Percentiles rank a stretch among this genome's conserved stretches.
Evolutionary conservation across 2,888 invertebrate species (phyloP).

Genomic region (Baronia brevicornis): DNA sequence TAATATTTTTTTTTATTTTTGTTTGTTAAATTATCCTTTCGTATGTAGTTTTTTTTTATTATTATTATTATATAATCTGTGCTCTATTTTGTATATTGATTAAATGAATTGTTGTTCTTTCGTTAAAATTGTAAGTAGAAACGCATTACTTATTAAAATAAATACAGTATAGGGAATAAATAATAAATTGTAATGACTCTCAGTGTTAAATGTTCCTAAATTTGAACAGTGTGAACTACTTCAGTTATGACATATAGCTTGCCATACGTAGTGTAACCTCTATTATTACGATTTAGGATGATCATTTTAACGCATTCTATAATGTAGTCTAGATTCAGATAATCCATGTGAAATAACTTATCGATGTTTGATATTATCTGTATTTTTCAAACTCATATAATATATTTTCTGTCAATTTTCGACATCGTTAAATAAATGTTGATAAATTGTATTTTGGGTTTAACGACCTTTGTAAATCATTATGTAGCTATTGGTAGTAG

Average conservation of each 20-base stretch:
- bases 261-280: slow-evolving; percentile 54
- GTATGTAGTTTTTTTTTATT: slow-evolving; percentile 30
- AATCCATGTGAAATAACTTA: slow-evolving; percentile 23
- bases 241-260: slow-evolving; percentile 55
- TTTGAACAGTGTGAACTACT: slow-evolving; percentile 59
- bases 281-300: slow-evolving; percentile 32
- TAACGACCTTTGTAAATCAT: no score
- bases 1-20: slow-evolving; percentile 32
- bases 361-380: slow-evolving; percentile 10
- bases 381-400: no score
- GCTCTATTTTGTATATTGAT: slow-evolving; percentile 32
- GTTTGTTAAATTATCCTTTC: slow-evolving; percentile 22
- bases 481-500: no score
- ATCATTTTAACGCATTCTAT: slow-evolving; percentile 22
- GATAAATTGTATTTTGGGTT: slow-evolving; percentile 11
- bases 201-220: slow-evolving; percentile 75
- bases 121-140: slow-evolving; percentile 42
- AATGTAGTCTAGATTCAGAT: slow-evolving; percentile 30
- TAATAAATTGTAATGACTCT: slow-evolving; percentile 64
- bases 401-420: no score
- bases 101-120: slow-evolving; percentile 42
- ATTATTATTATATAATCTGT: slow-evolving; percentile 26
- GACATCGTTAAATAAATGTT: slow-evolving; percentile 7
- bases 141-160: slow-evolving; percentile 46
- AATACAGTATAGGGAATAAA: slow-evolving; percentile 57